Base-by-base conservation (phyloP, 2,113 vertebrate genomes). In the Ctenodactylus gundi region DNA sequence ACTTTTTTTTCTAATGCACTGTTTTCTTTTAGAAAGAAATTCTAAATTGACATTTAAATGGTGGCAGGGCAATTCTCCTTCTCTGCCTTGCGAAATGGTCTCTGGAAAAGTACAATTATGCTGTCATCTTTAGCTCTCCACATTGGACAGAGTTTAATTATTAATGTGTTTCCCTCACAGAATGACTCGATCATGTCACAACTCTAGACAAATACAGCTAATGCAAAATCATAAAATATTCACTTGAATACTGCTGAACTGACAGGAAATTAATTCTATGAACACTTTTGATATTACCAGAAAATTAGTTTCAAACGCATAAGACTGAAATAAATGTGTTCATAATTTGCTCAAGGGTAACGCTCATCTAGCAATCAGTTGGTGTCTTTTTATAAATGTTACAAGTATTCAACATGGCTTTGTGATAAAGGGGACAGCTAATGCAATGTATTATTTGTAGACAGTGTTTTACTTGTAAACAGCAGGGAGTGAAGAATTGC, bases 221-320 rank as follows among this genome's bases (percentile, higher is more conserved):
- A 99, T 99, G 99, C 98, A 99, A 99, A 98, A 98, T 99, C 98
- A 99, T 99, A 98, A 99, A 99, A 99, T 99, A 99, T 99, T 99
- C 98, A 99, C 98, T 98, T 97, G 97, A 98, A 98, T 98, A 98
- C 98, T 98, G 98, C 98, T 98, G 98, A 98, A 99, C 98, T 98
- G 98, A 98, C 98, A 98, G 98, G 98, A 98, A 99, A 98, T 98
- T 98, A 98, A 99, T 98, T 99, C 98, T 98, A 98, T 97, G 98
- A 99, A 99, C 98, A 98, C 98, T 98, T 99, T 98, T 98, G 98
- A 98, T 98, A 98, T 98, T 98, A 98, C 98, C 97, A 98, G 98
- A 99, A 98, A 99, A 99, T 99, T 99, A 99, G 98, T 99, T 99
- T 98, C 98, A 98, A 99, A 98, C 0, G 97, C 98, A 97, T 97